Evolutionary conservation across 2,797 vertebrate genomes (phyloP).

Genomic region (Microcaecilia unicolor): DNA sequence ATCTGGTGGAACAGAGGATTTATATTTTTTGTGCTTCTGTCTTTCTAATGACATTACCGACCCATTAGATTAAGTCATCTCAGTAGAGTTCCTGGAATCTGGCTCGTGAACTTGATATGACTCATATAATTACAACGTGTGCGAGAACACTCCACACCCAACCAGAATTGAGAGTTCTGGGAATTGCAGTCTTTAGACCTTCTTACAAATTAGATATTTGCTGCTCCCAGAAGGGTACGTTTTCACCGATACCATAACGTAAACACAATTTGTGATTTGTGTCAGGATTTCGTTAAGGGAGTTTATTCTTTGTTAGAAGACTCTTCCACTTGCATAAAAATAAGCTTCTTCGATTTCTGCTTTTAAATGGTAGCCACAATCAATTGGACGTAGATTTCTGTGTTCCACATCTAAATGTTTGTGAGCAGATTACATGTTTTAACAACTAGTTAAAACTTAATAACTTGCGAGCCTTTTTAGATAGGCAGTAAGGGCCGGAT

Average conservation of each 20-base stretch:
- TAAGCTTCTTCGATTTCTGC: too few relatives aligned
- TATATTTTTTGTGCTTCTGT: background rate
- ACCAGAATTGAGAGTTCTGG: conserved; percentile 1
- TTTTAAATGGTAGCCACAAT: too few relatives aligned
- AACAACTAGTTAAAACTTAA: too few relatives aligned
- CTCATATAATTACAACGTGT: conserved; percentile 1
- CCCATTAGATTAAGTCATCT: background rate
- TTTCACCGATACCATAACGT: conserved; percentile 21
- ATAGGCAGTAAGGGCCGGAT: too few relatives aligned
- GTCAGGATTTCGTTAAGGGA: conserved; percentile 6
- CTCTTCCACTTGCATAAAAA: conserved; percentile 4
- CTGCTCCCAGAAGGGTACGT: conserved; percentile 11
- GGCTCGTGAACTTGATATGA: conserved; percentile 7
- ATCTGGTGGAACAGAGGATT: conserved; percentile 2
- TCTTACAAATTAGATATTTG: conserved; percentile 15
- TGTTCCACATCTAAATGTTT: too few relatives aligned
- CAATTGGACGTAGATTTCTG: too few relatives aligned
- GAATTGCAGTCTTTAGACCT: background rate
- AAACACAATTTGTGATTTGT: conserved; percentile 18
- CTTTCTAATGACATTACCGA: background rate
- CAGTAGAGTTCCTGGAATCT: background rate
- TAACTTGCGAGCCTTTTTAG: too few relatives aligned
- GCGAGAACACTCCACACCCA: conserved; percentile 1
- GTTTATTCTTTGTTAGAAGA: conserved; percentile 7
- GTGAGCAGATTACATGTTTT: too few relatives aligned